These are phyloP conservation scores for Percina caprodes DNA, from an alignment of 2,113 vertebrate genomes.

Conservation along the genomic window DNA sequence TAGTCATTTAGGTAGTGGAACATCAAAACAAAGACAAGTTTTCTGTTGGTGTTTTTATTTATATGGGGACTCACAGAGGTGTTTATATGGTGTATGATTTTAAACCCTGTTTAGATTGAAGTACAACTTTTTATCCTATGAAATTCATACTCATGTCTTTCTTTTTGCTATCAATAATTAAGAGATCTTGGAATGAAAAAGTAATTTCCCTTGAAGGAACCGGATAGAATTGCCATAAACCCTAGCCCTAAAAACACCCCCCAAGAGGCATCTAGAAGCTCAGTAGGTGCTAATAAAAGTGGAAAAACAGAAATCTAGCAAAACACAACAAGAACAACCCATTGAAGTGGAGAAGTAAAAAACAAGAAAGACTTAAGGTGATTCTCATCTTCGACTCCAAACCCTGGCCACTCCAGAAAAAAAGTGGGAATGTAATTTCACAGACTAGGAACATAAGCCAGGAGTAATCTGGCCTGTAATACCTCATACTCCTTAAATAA, in stretches of 20 bases:
- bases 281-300: slow-evolving; percentile 74
- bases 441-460: slow-evolving; percentile 86
- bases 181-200: slow-evolving; percentile 78
- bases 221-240: slow-evolving; percentile 72
- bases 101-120: slow-evolving; percentile 64
- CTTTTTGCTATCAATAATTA: slow-evolving; percentile 78
- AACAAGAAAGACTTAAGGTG: slow-evolving; percentile 81
- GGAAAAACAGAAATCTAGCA: slow-evolving; percentile 73
- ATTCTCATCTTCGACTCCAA: slow-evolving; percentile 80
- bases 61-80: slow-evolving; percentile 42
- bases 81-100: slow-evolving; percentile 60
- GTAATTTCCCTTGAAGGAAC: slow-evolving; percentile 77
- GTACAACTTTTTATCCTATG: slow-evolving; percentile 57
- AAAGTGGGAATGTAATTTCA: slow-evolving; percentile 86
- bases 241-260: slow-evolving; percentile 66
- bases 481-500: slow-evolving; percentile 87
- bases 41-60: slow-evolving; percentile 40
- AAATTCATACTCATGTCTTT: slow-evolving; percentile 66
- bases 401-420: slow-evolving; percentile 74
- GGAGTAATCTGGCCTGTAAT: slow-evolving; percentile 87
- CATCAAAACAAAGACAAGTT: slow-evolving; percentile 22
- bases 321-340: slow-evolving; percentile 72
- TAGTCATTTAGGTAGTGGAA: slow-evolving; percentile 26
- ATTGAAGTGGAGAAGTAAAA: slow-evolving; percentile 78
- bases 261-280: slow-evolving; percentile 72